These are phyloP conservation scores for Neogobius melanostomus DNA, from an alignment of 2,113 vertebrate genomes.

Conservation along the genomic window DNA sequence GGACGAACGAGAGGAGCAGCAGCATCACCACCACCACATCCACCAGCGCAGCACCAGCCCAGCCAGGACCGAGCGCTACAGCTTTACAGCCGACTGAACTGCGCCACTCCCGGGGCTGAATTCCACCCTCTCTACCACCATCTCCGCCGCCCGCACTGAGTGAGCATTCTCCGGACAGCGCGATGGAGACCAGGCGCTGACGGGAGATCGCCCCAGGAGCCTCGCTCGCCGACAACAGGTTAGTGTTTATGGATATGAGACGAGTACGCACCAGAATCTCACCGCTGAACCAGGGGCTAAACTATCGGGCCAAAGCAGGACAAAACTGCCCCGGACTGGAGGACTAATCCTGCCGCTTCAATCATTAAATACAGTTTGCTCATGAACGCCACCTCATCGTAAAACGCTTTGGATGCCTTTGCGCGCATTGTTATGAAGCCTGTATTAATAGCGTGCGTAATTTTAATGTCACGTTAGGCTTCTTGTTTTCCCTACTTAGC, in stretches of 20 bases:
- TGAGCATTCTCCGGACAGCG: slow-evolving; percentile 12
- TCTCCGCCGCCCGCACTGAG: background rate
- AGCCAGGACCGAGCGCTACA: slow-evolving; percentile 11
- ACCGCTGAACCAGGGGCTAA: background rate
- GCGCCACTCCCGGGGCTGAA: slow-evolving; percentile 2
- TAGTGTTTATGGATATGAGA: slow-evolving; percentile 43
- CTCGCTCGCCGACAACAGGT: slow-evolving; percentile 73
- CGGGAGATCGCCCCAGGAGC: slow-evolving; percentile 55
- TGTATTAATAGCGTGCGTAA: no score
- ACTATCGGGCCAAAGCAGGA: no score
- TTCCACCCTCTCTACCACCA: background rate
- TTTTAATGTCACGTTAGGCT: no score
- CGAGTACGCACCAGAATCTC: background rate
- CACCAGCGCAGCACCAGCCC: slow-evolving; percentile 10
- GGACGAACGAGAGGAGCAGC: slow-evolving; percentile 54
- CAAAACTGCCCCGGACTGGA: background rate
- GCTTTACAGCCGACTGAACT: background rate
- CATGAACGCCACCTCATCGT: no score
- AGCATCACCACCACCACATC: slow-evolving; percentile 30
- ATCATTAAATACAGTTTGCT: no score
- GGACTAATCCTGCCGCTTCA: no score
- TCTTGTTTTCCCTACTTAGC: no score
- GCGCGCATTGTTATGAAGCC: no score
- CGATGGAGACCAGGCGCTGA: slow-evolving; percentile 59
- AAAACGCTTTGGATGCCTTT: no score